phyloP scores from a whole-genome alignment of 2,797 vertebrate genomes.

The Pitangus sulphuratus region DNA sequence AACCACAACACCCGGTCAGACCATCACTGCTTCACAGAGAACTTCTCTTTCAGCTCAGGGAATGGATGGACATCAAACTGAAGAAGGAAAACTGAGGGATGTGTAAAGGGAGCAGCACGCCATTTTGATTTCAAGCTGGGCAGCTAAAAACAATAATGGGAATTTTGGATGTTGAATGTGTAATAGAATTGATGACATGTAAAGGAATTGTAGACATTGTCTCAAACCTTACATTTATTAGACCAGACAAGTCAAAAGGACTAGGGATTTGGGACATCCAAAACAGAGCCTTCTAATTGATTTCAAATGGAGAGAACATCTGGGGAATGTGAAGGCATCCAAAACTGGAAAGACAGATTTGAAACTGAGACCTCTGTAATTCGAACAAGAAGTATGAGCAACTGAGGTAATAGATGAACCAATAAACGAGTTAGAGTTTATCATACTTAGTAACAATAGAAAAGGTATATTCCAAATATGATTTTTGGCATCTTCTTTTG shows the following conservation, averaged over 20 bases:
- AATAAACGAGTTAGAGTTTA: neutral
- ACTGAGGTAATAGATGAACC: neutral
- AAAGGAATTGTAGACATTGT: neutral
- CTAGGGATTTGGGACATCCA: slow-evolving; percentile 11
- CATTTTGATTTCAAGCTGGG: slow-evolving; percentile 2
- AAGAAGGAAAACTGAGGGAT: neutral
- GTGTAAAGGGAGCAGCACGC: neutral
- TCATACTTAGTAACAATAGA: neutral
- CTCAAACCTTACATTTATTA: slow-evolving; percentile 44
- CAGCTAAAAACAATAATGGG: slow-evolving; percentile 13
- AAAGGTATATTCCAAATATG: neutral
- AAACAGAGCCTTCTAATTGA: slow-evolving; percentile 26
- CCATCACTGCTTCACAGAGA: neutral
- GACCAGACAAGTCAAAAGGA: slow-evolving; percentile 25
- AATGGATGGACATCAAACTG: neutral
- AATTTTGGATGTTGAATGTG: neutral
- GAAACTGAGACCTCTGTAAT: neutral
- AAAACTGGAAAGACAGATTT: slow-evolving; percentile 1
- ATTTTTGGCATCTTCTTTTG: neutral
- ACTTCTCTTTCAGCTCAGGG: neutral
- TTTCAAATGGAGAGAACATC: slow-evolving; percentile 32
- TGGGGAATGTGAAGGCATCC: neutral
- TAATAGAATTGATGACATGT: slow-evolving; percentile 17
- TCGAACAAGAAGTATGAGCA: neutral
- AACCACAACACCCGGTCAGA: neutral